Evolutionary conservation across 2,113 vertebrate genomes (phyloP).

Genomic region (Phalacrocorax aristotelis): DNA sequence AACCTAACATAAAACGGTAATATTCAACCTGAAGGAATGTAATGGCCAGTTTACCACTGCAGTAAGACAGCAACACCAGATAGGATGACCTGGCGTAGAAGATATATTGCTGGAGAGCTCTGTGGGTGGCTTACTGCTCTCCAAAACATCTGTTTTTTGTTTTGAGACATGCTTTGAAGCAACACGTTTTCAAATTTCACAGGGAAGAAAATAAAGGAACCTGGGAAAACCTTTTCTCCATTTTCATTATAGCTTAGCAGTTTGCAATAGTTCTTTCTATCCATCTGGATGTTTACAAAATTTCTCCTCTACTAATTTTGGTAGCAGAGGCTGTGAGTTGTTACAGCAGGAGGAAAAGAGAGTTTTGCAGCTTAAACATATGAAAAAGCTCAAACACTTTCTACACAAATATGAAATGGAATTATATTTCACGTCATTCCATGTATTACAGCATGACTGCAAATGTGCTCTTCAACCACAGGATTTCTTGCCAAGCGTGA

Average conservation of each 20-base stretch:
- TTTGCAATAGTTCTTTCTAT: background rate
- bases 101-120: background rate
- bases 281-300: background rate
- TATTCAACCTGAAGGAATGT: background rate
- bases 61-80: background rate
- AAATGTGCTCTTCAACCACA: background rate
- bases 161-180: background rate
- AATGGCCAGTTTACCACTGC: background rate
- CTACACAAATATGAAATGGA: background rate
- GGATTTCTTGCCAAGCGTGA: fast-evolving
- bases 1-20: background rate
- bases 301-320: background rate
- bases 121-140: constrained; percentile 1
- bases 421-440: background rate
- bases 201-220: background rate
- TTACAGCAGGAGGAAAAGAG: background rate
- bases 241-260: background rate
- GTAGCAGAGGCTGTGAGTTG: background rate
- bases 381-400: background rate
- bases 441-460: background rate
- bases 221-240: background rate
- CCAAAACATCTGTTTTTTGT: constrained; percentile 20
- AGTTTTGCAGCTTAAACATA: background rate
- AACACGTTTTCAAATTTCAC: background rate
- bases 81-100: background rate